Percentiles rank a stretch among this genome's conserved stretches.
phyloP scores from a whole-genome alignment of 2,888 invertebrate genomes.

The Entomobrya multifasciata region DNA sequence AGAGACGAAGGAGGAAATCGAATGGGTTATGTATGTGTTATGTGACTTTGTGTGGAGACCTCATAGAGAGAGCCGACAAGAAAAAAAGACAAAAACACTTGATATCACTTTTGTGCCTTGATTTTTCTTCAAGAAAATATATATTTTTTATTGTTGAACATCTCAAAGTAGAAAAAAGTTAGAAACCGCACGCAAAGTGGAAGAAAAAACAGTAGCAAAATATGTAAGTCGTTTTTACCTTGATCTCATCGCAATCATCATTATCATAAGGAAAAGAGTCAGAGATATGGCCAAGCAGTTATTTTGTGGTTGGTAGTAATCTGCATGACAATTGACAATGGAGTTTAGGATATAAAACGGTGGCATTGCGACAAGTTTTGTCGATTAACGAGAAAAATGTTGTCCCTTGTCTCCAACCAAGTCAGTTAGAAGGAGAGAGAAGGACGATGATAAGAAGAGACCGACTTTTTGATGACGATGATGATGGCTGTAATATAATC shows the following conservation, averaged over 20 bases:
- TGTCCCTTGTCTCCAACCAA: constrained; percentile 36
- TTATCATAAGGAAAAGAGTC: background rate
- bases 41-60: constrained; percentile 6
- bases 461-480: background rate
- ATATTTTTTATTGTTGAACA: constrained; percentile 2
- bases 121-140: no score
- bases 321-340: constrained; percentile 21
- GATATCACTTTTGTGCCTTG: background rate
- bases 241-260: background rate
- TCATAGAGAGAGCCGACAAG: constrained; percentile 40
- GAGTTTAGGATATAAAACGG: background rate
- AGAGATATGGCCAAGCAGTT: background rate
- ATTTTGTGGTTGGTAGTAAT: constrained; percentile 4
- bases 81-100: background rate
- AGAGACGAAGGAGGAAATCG: background rate
- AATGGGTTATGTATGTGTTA: background rate
- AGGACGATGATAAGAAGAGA: background rate
- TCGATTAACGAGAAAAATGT: constrained; percentile 56
- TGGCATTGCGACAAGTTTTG: constrained; percentile 43
- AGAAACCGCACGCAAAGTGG: background rate
- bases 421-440: background rate
- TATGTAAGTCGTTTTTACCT: background rate
- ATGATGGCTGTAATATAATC: background rate
- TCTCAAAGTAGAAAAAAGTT: no score
- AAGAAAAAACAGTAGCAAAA: constrained; percentile 26